Conservation (phyloP, 2,797 vertebrate species). For the Martes flavigula region DNA sequence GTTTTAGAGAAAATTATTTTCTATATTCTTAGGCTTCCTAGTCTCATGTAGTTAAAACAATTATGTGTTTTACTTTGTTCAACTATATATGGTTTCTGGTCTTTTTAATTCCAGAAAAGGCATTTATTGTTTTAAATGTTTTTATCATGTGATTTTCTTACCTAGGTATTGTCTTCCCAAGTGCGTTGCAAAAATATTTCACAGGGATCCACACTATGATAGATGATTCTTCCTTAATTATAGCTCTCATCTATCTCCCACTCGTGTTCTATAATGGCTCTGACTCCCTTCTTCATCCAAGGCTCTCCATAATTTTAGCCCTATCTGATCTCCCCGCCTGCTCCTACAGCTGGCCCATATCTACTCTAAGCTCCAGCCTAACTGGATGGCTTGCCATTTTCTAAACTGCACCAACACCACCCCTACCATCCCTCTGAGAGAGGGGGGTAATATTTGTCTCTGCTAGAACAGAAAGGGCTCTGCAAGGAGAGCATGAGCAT, state of each 20-base stretch:
- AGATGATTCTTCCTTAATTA: not conserved
- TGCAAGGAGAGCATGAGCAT: not conserved
- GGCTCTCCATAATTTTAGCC: not conserved
- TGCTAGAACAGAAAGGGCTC: not conserved
- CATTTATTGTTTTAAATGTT: not conserved
- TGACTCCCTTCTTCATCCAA: not conserved
- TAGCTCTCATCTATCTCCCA: not conserved
- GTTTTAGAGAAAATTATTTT: constrained; percentile 26
- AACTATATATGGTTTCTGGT: not conserved
- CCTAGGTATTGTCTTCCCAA: not conserved
- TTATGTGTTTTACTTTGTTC: not conserved
- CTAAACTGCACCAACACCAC: not conserved
- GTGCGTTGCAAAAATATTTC: not conserved
- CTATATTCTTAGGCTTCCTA: constrained; percentile 11
- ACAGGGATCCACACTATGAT: not conserved
- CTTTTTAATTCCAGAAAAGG: not conserved
- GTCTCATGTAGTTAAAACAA: not conserved
- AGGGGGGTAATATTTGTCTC: not conserved
- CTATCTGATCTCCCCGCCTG: not conserved
- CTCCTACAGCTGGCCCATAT: not conserved
- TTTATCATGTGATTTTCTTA: not conserved
- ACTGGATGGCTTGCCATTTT: not conserved
- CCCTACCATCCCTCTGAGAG: not conserved
- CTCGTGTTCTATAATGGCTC: not conserved
- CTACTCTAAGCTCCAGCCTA: not conserved